Percentiles rank a stretch among this genome's conserved stretches.
These are phyloP conservation scores for Triplophysa bombifrons DNA, from an alignment of 2,797 vertebrate species.

Conservation along the genomic window DNA sequence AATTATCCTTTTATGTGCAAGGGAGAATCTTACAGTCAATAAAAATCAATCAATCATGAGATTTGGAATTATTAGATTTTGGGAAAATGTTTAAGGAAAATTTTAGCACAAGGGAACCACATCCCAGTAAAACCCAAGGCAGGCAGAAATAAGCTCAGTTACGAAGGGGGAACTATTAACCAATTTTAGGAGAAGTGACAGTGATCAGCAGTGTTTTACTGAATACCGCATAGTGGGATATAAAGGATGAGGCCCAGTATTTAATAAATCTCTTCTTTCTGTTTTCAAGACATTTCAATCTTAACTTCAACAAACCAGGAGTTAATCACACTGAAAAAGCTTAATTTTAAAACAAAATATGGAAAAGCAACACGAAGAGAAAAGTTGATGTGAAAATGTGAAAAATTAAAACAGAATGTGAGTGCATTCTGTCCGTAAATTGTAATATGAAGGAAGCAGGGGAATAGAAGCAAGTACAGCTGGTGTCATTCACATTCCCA, in stretches of 20 bases:
- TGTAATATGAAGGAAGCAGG: slow-evolving; percentile 4
- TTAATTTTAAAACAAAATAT: slow-evolving; percentile 2
- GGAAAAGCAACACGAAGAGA: slow-evolving; percentile 12
- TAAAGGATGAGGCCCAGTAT: neutral
- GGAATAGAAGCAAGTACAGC: slow-evolving; percentile 9
- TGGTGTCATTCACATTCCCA: slow-evolving; percentile 3
- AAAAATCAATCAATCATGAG: neutral
- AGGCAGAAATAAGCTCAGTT: slow-evolving; percentile 27
- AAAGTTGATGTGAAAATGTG: slow-evolving; percentile 2
- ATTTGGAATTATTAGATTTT: neutral
- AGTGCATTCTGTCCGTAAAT: neutral
- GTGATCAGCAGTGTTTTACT: slow-evolving; percentile 18
- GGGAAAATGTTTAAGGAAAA: neutral
- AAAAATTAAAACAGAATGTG: neutral
- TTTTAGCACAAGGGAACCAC: slow-evolving; percentile 4
- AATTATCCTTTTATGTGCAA: neutral
- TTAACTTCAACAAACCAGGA: slow-evolving; percentile 6
- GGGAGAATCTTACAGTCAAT: neutral
- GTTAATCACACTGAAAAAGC: slow-evolving; percentile 27
- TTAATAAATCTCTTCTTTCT: neutral
- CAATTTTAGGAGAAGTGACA: slow-evolving; percentile 9
- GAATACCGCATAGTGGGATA: neutral
- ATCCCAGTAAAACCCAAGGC: slow-evolving; percentile 16
- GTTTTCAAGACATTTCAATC: slow-evolving; percentile 12
- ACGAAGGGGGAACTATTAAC: neutral